Percentiles rank a stretch among this genome's conserved stretches.
These are phyloP conservation scores for Drosophila mayaguana DNA, from an alignment of 2,888 invertebrate genomes.

Conservation along the genomic window DNA sequence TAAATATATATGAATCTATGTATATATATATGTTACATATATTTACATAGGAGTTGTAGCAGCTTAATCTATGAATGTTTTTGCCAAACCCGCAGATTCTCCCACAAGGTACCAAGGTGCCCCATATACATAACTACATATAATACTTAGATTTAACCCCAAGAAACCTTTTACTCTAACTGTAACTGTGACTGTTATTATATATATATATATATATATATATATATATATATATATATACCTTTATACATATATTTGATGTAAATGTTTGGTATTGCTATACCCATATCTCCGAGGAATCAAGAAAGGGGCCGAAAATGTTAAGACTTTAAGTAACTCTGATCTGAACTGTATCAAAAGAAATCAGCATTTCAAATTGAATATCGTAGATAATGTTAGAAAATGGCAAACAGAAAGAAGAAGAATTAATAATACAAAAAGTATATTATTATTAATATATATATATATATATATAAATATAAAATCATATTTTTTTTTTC, in stretches of 20 bases:
- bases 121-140: neutral
- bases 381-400: conserved; percentile 32
- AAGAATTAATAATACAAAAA: neutral
- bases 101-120: conserved; percentile 39
- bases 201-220: conserved; percentile 20
- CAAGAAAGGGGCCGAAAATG: conserved; percentile 51
- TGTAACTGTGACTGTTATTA: conserved; percentile 34
- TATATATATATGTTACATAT: neutral
- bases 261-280: conserved; percentile 37
- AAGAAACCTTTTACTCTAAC: conserved; percentile 10
- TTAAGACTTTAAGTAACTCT: conserved; percentile 57
- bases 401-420: neutral
- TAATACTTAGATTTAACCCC: conserved; percentile 21
- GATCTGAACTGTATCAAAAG: conserved; percentile 24
- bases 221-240: too few species aligned
- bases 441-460: neutral
- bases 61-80: conserved; percentile 32
- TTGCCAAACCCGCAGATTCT: conserved; percentile 46
- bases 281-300: conserved; percentile 41
- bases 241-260: conserved; percentile 24
- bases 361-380: conserved; percentile 39
- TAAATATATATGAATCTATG: conserved; percentile 1
- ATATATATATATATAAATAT: neutral
- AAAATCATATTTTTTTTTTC: conserved; percentile 21
- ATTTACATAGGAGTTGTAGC: conserved; percentile 22